Evolutionary conservation across 2,113 vertebrate genomes (phyloP).

Genomic region (Brachyistius frenatus): DNA sequence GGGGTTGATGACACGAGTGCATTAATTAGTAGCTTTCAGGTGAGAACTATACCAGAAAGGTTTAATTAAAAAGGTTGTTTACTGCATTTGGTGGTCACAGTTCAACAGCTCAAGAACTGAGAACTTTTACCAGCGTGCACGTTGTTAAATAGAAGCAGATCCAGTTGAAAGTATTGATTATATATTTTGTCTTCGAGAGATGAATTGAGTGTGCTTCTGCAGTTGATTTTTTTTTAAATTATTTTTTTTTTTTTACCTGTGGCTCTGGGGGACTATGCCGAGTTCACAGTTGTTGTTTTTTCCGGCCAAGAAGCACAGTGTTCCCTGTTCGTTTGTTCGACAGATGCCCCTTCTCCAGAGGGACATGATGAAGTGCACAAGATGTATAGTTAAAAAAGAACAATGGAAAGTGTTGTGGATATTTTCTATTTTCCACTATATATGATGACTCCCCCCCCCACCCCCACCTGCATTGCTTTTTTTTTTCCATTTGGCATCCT

Average conservation of each 20-base stretch:
- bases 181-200: conserved; percentile 32
- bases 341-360: conserved; percentile 37
- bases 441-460: not conserved
- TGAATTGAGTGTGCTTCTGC: conserved; percentile 28
- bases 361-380: conserved; percentile 50
- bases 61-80: conserved; percentile 25
- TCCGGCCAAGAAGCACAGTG: conserved; percentile 39
- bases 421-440: not conserved
- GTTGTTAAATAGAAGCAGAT: conserved; percentile 7
- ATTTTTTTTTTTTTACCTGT: conserved; percentile 34
- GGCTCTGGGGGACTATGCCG: conserved; percentile 49
- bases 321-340: conserved; percentile 59
- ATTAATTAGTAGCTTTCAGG: too few species aligned
- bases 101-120: not conserved
- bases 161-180: conserved; percentile 23
- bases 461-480: not conserved
- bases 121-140: not conserved
- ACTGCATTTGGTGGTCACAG: not conserved
- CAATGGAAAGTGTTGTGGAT: conserved; percentile 32
- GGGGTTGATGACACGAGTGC: too few species aligned
- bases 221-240: conserved; percentile 37
- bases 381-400: conserved; percentile 61
- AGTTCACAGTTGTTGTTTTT: conserved; percentile 33
- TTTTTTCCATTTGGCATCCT: conserved; percentile 4
- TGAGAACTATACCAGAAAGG: not conserved